Base-by-base conservation (phyloP, 1,140 invertebrate genomes). In the Caenorhabditis remanei region DNA sequence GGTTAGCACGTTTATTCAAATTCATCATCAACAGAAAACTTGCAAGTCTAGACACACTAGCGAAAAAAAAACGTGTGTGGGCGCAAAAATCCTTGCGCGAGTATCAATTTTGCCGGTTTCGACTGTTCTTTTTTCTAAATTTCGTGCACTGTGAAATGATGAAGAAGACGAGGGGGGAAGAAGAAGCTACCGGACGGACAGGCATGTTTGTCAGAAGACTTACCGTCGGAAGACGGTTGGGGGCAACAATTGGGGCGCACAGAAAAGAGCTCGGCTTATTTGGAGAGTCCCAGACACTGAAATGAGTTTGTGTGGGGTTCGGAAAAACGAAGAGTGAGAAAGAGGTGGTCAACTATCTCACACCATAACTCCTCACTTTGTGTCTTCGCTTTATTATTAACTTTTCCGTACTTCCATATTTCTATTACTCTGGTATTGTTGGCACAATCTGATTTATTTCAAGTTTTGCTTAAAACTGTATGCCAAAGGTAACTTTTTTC, bases 301-400 rank as follows among this genome's bases (percentile, higher is more conserved):
- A 71, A 79, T 79, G 21, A 79, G 71, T 79, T 53, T 53, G 71
- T 71, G 65, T 71, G 21, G 71, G 71, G 46, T 79, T 79, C 71
- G 71, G 71, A 79, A 79, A 79, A 79, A 79, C 71, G 71, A 79
- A 50, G 71, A 79, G 71, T 79, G 71, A 79, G 71, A 79, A 79
- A 50, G 71, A 79, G 71, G 71, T 79, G 71, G 71, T 79, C 71
- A 79, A 79, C 71, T 50, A 79, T 79, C 71, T 79, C 71, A 79
- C 71, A 79, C 71, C 71, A 79, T 79, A 79, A 11, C 46, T 53
- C 50, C 9, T 53, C 50, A 3, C 32, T 67, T 40, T 40, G 13
- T 67, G 32, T 41, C 46, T 43, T 50, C 19, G 5, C 21, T 63
- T 79, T 19, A 53, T 79, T 79, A 79, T 24, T 79, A 50, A 43